Evolutionary conservation across 1,140 invertebrate species (phyloP).

Genomic region (Argopecten irradians): DNA sequence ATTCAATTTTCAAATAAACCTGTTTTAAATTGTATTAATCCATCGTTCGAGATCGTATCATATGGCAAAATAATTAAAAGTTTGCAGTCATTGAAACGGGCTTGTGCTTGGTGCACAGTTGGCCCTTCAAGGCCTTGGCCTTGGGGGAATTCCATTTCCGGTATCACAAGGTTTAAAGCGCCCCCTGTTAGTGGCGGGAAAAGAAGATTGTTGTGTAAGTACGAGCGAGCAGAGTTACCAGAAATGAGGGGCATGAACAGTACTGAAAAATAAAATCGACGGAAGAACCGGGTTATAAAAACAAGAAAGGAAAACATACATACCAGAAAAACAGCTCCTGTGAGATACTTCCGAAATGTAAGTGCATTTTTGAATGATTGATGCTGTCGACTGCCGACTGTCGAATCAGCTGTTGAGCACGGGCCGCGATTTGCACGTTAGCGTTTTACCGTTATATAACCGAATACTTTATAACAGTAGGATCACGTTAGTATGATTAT

Average conservation of each 20-base stretch:
- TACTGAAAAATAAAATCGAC: background rate
- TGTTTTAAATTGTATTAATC: too few species aligned
- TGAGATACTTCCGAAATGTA: background rate
- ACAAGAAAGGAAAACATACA: background rate
- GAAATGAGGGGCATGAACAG: background rate
- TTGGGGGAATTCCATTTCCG: conserved; percentile 11
- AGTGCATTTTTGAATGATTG: too few species aligned
- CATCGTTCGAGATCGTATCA: too few species aligned
- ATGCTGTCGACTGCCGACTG: background rate
- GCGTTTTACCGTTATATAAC: background rate
- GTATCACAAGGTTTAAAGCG: background rate
- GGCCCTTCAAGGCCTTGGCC: too few species aligned
- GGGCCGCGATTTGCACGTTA: too few species aligned
- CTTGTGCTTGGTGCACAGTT: too few species aligned
- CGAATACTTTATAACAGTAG: background rate
- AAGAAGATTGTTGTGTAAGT: background rate
- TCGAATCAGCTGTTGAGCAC: background rate
- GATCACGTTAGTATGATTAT: background rate
- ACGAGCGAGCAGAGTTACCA: background rate
- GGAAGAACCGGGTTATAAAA: background rate
- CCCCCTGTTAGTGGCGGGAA: conserved; percentile 18
- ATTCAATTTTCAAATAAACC: too few species aligned
- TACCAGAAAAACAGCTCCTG: background rate
- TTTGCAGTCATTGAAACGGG: too few species aligned
- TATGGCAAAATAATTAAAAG: too few species aligned